Percentiles rank a stretch among this genome's conserved stretches.
These are phyloP conservation scores for Lutjanus campechanus DNA, from an alignment of 2,797 vertebrate species.

Conservation along the genomic window DNA sequence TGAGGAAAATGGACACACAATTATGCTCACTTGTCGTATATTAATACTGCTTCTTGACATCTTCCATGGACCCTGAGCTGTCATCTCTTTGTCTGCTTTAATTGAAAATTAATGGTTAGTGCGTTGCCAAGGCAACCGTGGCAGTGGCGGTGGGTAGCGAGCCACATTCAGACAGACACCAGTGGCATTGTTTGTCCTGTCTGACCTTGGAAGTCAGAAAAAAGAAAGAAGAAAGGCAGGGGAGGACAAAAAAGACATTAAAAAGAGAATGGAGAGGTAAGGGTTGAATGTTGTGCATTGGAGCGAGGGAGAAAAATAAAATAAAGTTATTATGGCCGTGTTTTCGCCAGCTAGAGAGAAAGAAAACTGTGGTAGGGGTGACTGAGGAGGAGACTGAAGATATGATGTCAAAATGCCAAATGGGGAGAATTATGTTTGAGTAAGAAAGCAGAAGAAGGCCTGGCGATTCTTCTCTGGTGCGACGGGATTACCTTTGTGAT, in stretches of 20 bases:
- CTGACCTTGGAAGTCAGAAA: conserved; percentile 97
- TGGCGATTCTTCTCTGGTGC: conserved; percentile 73
- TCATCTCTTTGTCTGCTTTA: conserved; percentile 99
- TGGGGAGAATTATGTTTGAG: conserved; percentile 85
- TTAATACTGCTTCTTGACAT: conserved; percentile 99
- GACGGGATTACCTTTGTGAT: conserved; percentile 86
- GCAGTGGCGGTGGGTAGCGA: conserved; percentile 76
- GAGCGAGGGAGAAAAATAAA: conserved; percentile 83
- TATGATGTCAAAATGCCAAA: conserved; percentile 84
- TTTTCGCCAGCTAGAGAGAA: conserved; percentile 59
- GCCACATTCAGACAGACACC: conserved; percentile 94
- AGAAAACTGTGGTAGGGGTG: conserved; percentile 58
- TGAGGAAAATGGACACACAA: conserved; percentile 98
- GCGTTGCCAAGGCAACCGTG: conserved; percentile 96
- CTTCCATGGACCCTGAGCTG: conserved; percentile 99
- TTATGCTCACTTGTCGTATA: conserved; percentile 99
- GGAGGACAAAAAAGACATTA: conserved; percentile 84
- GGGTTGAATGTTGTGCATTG: conserved; percentile 85
- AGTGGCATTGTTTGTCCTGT: conserved; percentile 97
- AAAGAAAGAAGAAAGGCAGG: conserved; percentile 83
- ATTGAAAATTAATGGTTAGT: conserved; percentile 99
- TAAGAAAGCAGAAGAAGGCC: conserved; percentile 83
- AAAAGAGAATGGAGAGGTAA: conserved; percentile 82
- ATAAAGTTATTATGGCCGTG: conserved; percentile 85
- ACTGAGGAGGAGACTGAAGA: conserved; percentile 63